phyloP scores from a whole-genome alignment of 2,888 invertebrate genomes.

The Eilema sororculum region DNA sequence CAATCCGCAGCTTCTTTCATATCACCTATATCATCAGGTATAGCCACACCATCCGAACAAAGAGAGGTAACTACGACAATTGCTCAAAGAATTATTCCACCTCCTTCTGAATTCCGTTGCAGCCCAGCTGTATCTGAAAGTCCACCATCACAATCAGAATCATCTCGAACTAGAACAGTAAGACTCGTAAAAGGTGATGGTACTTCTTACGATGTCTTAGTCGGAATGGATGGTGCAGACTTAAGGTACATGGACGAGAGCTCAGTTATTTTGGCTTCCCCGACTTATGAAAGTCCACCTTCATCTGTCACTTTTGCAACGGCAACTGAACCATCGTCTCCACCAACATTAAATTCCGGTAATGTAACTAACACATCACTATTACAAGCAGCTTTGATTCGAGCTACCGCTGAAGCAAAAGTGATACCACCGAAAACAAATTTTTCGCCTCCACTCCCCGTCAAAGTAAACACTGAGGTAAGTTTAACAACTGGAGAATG shows the following conservation, averaged over 20 bases:
- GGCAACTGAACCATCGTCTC: constrained; percentile 88
- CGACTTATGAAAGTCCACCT: constrained; percentile 92
- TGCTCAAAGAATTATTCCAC: constrained; percentile 91
- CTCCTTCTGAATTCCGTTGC: constrained; percentile 91
- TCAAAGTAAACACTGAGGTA: constrained; percentile 91
- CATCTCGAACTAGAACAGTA: constrained; percentile 85
- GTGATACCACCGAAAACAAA: constrained; percentile 77
- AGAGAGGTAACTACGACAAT: constrained; percentile 83
- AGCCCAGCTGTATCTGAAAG: constrained; percentile 89
- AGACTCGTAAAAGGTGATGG: constrained; percentile 86
- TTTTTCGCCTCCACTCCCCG: constrained; percentile 75
- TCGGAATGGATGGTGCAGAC: constrained; percentile 94
- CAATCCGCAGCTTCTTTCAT: constrained; percentile 71
- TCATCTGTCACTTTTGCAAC: constrained; percentile 88
- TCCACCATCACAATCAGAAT: constrained; percentile 86
- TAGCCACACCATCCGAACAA: constrained; percentile 79
- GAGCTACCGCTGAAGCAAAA: constrained; percentile 89
- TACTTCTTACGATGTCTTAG: constrained; percentile 91
- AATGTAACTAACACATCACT: constrained; percentile 89
- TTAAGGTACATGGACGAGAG: constrained; percentile 97
- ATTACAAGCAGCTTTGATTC: constrained; percentile 91
- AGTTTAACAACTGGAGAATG: constrained; percentile 88
- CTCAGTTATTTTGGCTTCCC: constrained; percentile 93
- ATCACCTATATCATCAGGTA: constrained; percentile 77
- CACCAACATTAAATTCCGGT: constrained; percentile 82